Evolutionary conservation across 2,888 invertebrate genomes (phyloP).

Genomic region (Tuberolachnus salignus): DNA sequence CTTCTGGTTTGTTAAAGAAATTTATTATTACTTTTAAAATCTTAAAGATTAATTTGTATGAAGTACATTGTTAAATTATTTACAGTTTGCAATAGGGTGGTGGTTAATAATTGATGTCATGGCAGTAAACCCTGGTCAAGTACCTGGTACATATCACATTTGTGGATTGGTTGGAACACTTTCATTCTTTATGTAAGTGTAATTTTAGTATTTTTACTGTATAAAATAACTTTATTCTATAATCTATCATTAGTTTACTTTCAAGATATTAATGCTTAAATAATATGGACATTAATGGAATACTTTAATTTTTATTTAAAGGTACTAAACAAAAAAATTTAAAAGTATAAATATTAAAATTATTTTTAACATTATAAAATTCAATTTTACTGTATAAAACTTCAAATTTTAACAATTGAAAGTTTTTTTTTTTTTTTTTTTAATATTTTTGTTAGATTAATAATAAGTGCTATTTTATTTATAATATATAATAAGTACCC

Average conservation of each 20-base stretch:
- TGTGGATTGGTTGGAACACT: constrained; percentile 94
- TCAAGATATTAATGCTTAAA: too few relatives aligned
- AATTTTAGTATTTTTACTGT: constrained; percentile 28
- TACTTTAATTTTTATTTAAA: background rate
- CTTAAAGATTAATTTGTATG: background rate
- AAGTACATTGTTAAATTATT: constrained; percentile 28
- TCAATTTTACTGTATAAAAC: background rate
- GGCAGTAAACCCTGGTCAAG: constrained; percentile 74
- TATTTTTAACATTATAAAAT: background rate
- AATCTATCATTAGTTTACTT: too few relatives aligned
- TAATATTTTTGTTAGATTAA: too few relatives aligned
- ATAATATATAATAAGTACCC: too few relatives aligned
- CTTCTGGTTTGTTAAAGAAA: constrained; percentile 72
- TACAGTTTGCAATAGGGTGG: constrained; percentile 94
- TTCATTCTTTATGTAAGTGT: constrained; percentile 85
- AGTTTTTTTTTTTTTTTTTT: too few relatives aligned
- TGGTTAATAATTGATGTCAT: constrained; percentile 97
- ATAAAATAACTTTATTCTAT: background rate
- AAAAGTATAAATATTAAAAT: background rate
- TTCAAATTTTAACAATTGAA: background rate
- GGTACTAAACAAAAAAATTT: background rate
- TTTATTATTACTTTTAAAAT: background rate
- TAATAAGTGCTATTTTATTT: too few relatives aligned
- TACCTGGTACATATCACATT: constrained; percentile 83
- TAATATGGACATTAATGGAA: too few relatives aligned